phyloP scores from a whole-genome alignment of 2,113 vertebrate genomes.

The Cinclus mexicanus region DNA sequence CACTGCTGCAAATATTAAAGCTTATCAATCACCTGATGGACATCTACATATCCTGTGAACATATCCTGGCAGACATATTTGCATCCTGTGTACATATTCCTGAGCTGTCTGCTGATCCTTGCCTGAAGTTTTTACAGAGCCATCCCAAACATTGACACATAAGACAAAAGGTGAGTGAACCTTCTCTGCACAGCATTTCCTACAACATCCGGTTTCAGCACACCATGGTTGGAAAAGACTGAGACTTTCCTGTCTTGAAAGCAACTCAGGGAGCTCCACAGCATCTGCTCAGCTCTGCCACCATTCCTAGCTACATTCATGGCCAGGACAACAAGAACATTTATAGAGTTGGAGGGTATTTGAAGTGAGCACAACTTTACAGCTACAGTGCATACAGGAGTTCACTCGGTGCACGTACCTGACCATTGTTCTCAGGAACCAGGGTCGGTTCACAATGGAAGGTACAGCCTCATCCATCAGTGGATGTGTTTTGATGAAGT shows the following conservation, averaged over 20 bases:
- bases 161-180: background rate
- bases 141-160: background rate
- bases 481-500: conserved; percentile 98
- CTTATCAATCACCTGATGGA: background rate
- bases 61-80: background rate
- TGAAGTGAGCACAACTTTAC: background rate
- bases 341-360: conserved; percentile 19
- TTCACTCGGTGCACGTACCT: conserved; percentile 77
- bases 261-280: background rate
- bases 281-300: conserved; percentile 20
- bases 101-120: background rate
- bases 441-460: conserved; percentile 91
- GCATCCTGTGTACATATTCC: conserved; percentile 18
- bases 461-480: conserved; percentile 97
- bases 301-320: conserved; percentile 30
- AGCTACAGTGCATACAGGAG: background rate
- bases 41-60: conserved; percentile 9
- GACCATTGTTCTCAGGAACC: conserved; percentile 99
- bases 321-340: conserved; percentile 19
- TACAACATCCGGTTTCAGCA: conserved; percentile 1
- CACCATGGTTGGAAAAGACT: background rate
- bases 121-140: background rate
- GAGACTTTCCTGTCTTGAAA: conserved; percentile 25
- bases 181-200: background rate
- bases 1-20: background rate